Percentiles rank a stretch among this genome's conserved stretches.
These are phyloP conservation scores for Pollenia amentaria DNA, from an alignment of 2,888 invertebrate species.

Conservation along the genomic window DNA sequence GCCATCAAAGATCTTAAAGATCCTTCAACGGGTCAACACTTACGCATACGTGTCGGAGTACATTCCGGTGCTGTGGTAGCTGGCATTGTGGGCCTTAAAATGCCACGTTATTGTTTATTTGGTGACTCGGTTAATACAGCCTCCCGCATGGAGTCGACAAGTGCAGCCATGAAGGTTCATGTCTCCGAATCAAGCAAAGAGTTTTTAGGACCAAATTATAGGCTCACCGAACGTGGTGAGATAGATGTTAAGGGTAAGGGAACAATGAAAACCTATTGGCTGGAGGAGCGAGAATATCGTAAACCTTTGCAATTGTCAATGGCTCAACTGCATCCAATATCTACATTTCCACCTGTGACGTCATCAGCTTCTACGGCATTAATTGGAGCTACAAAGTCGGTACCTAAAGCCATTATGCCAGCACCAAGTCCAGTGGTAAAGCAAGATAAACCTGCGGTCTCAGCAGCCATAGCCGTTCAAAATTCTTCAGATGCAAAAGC, in stretches of 20 bases:
- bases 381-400: slow-evolving; percentile 66
- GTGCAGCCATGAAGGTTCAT: slow-evolving; percentile 97
- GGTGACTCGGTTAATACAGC: slow-evolving; percentile 97
- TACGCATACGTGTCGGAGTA: slow-evolving; percentile 93
- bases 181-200: slow-evolving; percentile 95
- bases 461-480: slow-evolving; percentile 11
- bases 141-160: slow-evolving; percentile 96
- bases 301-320: slow-evolving; percentile 84
- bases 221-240: slow-evolving; percentile 91
- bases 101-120: slow-evolving; percentile 90
- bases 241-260: slow-evolving; percentile 97
- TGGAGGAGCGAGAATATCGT: slow-evolving; percentile 90
- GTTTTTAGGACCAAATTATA: slow-evolving; percentile 90
- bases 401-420: slow-evolving; percentile 74
- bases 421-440: slow-evolving; percentile 71
- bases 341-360: slow-evolving; percentile 73
- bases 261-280: slow-evolving; percentile 95
- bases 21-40: slow-evolving; percentile 94
- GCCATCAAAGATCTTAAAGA: slow-evolving; percentile 96
- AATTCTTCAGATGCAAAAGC: slow-evolving; percentile 29
- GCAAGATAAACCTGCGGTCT: slow-evolving; percentile 38
- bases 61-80: slow-evolving; percentile 97
- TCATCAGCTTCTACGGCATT: slow-evolving; percentile 35
- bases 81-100: slow-evolving; percentile 96
- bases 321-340: slow-evolving; percentile 78